Base-by-base conservation (phyloP, 2,113 vertebrate species). In the Dasyurus viverrinus region DNA sequence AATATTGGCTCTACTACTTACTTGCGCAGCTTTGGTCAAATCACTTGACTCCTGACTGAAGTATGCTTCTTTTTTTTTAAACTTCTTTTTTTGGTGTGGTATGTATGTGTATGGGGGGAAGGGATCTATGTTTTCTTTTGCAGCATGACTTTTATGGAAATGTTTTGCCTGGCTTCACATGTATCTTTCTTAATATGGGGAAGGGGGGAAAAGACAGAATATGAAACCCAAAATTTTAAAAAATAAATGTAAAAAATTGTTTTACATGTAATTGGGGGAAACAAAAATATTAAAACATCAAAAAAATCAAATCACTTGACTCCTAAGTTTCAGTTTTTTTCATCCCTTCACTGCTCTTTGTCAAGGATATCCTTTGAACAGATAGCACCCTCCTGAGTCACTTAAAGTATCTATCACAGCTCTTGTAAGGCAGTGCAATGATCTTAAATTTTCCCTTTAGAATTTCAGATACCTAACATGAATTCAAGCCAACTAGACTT, bases 21-120 rank as follows among this genome's bases (percentile, higher is more conserved):
- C 30, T 48, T 53, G 30, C 26, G 89, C n/a, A 46, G 0, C 0
- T 0, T 8, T 47, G 11, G 48, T 42, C 53, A 22, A 55, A 27
- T 52, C 46, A 55, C 52, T n/a, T 53, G 36, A 90, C 53, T 42
- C 55, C 53, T 7, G 8, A 91, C 10, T 52, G 50, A 52, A 52
- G 9, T 52, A 52, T 52, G 54, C 25, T 89, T 91, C 11, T 1
- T 27, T 22, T 93, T 93, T 6, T 52, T 52, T 84, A 1, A 11
- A 10, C 10, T 52, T 52, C 8, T 52, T 52, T 52, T 52, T 52
- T 9, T 52, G 50, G 50, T 52, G 50, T 52, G 50, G 9, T n/a
- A n/a, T 52, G 10, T 52, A 52, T 52, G 50, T 52, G 9, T 52
- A 52, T 50, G 50, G 50, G 50, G 50, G 50, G 50, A 11, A 11